These are phyloP conservation scores for Chrysolina americana DNA, from an alignment of 2,888 invertebrate species.

Conservation along the genomic window DNA sequence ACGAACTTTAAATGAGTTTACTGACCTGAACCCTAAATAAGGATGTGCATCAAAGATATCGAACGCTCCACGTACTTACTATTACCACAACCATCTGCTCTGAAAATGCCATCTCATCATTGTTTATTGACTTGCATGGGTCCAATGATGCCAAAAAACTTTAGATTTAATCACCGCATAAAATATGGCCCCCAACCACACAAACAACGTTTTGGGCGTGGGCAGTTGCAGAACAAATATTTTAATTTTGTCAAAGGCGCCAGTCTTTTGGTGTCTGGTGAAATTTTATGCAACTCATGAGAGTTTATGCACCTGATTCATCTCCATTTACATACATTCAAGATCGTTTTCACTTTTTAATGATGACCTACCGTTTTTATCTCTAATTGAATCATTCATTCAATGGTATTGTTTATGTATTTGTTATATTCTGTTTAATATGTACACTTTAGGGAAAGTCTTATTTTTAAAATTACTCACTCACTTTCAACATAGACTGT, in stretches of 20 bases:
- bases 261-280: conserved; percentile 23
- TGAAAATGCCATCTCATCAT: neutral
- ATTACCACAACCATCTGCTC: conserved; percentile 17
- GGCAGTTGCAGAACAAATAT: conserved; percentile 29
- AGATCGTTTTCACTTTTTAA: conserved; percentile 37
- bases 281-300: conserved; percentile 25
- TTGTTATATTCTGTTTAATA: neutral
- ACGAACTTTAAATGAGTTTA: neutral
- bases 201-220: conserved; percentile 31
- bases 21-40: conserved; percentile 14
- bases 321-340: conserved; percentile 34
- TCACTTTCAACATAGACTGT: too few relatives aligned
- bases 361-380: conserved; percentile 25
- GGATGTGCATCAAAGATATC: neutral
- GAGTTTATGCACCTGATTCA: conserved; percentile 31
- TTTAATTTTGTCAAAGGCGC: conserved; percentile 26
- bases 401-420: neutral
- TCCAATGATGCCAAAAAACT: conserved; percentile 18
- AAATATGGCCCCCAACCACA: conserved; percentile 17
- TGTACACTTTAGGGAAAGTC: too few relatives aligned
- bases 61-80: neutral
- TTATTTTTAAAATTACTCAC: too few relatives aligned
- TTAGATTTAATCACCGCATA: conserved; percentile 30
- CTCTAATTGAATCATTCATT: neutral
- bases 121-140: conserved; percentile 21